These are phyloP conservation scores for Pseudochirops cupreus DNA, from an alignment of 2,797 vertebrate genomes.

Conservation along the genomic window DNA sequence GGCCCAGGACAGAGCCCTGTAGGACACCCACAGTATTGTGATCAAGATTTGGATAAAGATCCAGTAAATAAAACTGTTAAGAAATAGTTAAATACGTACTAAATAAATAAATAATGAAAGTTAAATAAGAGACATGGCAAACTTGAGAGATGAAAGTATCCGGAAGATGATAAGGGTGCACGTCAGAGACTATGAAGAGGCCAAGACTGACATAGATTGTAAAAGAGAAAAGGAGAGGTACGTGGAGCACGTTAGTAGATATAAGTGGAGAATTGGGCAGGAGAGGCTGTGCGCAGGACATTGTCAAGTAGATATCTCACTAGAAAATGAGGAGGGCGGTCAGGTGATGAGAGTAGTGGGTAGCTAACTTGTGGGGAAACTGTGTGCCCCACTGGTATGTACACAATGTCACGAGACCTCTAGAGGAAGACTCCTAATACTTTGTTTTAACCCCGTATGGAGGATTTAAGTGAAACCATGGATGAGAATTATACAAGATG, in stretches of 20 bases:
- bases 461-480: not conserved
- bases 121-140: not conserved
- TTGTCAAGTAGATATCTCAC: not conserved
- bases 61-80: not conserved
- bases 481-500: not conserved
- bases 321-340: not conserved
- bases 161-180: not conserved
- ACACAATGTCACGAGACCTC: not conserved
- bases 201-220: not conserved
- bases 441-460: not conserved
- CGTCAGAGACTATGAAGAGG: not conserved
- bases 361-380: not conserved
- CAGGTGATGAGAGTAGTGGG: not conserved
- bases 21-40: not conserved
- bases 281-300: not conserved
- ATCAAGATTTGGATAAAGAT: not conserved
- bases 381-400: not conserved
- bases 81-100: not conserved
- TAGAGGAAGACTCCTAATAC: not conserved
- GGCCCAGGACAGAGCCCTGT: not conserved
- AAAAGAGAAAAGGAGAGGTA: not conserved
- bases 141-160: not conserved
- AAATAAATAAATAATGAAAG: too few species aligned
- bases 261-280: not conserved
- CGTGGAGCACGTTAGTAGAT: not conserved